Base-by-base conservation (phyloP, 2,888 invertebrate species). In the Itoplectis maculator region DNA sequence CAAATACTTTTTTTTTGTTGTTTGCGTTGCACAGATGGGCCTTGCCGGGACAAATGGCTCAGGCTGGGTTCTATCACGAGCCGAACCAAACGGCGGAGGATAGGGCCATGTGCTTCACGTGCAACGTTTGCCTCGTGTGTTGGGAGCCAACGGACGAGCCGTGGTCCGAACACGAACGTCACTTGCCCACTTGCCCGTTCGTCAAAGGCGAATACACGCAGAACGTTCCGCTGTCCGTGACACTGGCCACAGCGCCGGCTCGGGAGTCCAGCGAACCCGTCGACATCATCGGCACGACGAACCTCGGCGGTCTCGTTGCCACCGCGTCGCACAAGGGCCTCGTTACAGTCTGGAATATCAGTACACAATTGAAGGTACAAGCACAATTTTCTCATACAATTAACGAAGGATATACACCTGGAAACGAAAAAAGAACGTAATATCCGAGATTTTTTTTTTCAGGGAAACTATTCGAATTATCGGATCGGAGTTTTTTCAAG, bases 61-160 rank as follows among this genome's bases (percentile, higher is more conserved):
- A 98, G 92, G 98, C 98, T 1, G 99, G 99, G 15, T 99, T 99
- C 93, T 99, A 98, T 93, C 98, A 98, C 93, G 97, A 98, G 92
- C 98, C 98, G 0, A 97, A 97, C 74, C 95, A 96, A 2, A 95
- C 96, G 37, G 98, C 98, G 3, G 98, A 98, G 91, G 99, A 99
- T 93, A 95, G 98, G 84, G 98, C 98, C 7, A 97, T 98, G 97
- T 99, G 99, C 92, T 99, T 99, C 93, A 98, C 97, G 0, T 99
- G 99, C 93, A 97, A 96, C 89, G 98, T 98, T 9, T 99, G 98
- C 91, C 95, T 99, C 29, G 98, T 99, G 6, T 98, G 97, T 93
- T 99, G 99, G 99, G 99, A 99, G 93, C 97, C 98, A 89, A 97
- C 97, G 0, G 98, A 99, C 93, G 98, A 99, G 91, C 99, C 99